Conservation (phyloP, 2,113 vertebrate genomes). For the Ifrita kowaldi region DNA sequence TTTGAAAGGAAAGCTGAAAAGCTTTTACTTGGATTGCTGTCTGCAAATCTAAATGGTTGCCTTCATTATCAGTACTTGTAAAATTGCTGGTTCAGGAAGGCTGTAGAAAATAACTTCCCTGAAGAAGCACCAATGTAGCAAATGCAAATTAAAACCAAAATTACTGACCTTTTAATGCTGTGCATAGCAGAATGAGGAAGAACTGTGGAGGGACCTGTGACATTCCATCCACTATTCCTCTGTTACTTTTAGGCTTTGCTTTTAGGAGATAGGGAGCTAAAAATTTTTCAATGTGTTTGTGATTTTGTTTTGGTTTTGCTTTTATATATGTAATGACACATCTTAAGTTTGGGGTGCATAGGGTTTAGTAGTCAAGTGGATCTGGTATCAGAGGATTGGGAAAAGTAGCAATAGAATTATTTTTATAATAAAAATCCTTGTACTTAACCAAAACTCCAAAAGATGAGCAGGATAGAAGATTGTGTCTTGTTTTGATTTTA, state of each 20-base stretch:
- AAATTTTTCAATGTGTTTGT: not conserved
- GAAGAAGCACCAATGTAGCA: not conserved
- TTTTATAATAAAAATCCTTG: not conserved
- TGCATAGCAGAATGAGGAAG: not conserved
- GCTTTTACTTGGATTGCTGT: not conserved
- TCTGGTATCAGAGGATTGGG: not conserved
- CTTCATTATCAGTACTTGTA: not conserved
- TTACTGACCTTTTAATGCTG: not conserved
- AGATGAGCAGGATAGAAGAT: not conserved
- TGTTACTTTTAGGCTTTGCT: not conserved
- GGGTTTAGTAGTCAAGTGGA: not conserved
- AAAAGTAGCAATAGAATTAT: not conserved
- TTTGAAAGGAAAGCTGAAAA: not conserved
- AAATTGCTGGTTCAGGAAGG: constrained; percentile 16
- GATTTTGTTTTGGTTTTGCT: not conserved
- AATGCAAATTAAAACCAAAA: constrained; percentile 2
- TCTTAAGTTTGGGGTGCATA: not conserved
- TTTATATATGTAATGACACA: not conserved
- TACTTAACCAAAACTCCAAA: not conserved
- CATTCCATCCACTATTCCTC: not conserved
- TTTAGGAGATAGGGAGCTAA: not conserved
- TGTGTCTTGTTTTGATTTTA: not conserved
- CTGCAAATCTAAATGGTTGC: not conserved
- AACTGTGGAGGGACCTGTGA: not conserved
- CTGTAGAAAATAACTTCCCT: not conserved